Evolutionary conservation across 2,113 vertebrate genomes (phyloP).

Genomic region (Galemys pyrenaicus): DNA sequence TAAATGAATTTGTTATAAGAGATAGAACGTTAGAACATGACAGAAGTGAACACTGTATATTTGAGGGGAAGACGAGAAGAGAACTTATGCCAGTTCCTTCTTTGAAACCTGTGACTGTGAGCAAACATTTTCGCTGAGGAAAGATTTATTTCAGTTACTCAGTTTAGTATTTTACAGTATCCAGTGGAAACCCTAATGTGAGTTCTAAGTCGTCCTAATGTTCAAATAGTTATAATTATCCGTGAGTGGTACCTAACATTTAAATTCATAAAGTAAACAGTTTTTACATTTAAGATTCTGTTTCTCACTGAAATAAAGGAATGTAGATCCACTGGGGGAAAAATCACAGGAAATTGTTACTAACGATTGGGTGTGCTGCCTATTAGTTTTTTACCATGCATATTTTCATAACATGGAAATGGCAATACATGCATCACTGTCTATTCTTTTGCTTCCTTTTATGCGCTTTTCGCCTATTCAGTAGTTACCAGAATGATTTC

Average conservation of each 20-base stretch:
- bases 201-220: neutral
- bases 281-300: neutral
- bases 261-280: neutral
- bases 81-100: neutral
- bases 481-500: neutral
- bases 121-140: neutral
- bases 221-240: neutral
- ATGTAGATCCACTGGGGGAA: neutral
- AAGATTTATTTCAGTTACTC: neutral
- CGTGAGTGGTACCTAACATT: neutral
- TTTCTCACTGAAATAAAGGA: neutral
- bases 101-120: neutral
- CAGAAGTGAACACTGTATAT: neutral
- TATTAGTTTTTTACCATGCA: neutral
- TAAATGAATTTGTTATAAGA: constrained; percentile 45
- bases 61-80: neutral
- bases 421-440: neutral
- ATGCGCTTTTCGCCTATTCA: neutral
- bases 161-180: fast-evolving
- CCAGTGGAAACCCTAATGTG: neutral
- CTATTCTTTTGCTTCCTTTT: neutral
- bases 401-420: neutral
- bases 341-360: neutral
- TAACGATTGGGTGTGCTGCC: neutral
- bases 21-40: neutral